Evolutionary conservation across 2,888 invertebrate species (phyloP), one percentile per base, ranked within the genome.

Genomic region (Mechanitis mazaeus): DNA sequence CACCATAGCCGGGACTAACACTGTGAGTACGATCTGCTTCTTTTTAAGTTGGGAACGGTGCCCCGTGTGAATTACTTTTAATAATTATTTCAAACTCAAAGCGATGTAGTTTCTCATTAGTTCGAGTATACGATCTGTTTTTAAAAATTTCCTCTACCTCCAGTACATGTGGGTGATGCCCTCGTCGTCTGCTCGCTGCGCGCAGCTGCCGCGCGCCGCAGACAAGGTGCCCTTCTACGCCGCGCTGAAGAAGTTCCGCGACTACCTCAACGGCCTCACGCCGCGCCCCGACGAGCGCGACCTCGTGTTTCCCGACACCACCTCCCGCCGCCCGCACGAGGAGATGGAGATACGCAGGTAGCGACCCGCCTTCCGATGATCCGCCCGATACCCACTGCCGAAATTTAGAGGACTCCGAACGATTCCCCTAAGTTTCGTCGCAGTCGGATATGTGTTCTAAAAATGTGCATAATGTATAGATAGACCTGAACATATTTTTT

Each of bases 141-240:
- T 20, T 20, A 20, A 20, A 20, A 20, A 20, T 20, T 0, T 20
- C 20, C 20, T 20, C 20, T 20, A 20, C 20, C 20, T 20, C 12
- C 92, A 98, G 98, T 95, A 96, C 84, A 96, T 98, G 92, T 99
- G 97, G 96, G 98, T 99, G 80, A 98, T 98, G 98, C 98, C 98
- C 69, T 98, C 98, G 60, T 98, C 98, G 58, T 98, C 97, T 78
- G 98, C 98, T 57, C 93, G 98, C 59, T 98, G 98, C 91, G 97
- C 98, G 47, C 98, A 98, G 85, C 91, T 98, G 72, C 98, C 98
- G n/a, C 93, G 98, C 72, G 98, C 98, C 31, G 96, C 97, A 0
- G 98, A 99, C 91, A 99, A 99, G 91, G 97, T 99, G 64, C 98
- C 98, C 69, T 99, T 98, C 91, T 99, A 98, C 91, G 94, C 96